phyloP scores from a whole-genome alignment of 2,113 vertebrate species.

The Nipponia nippon region DNA sequence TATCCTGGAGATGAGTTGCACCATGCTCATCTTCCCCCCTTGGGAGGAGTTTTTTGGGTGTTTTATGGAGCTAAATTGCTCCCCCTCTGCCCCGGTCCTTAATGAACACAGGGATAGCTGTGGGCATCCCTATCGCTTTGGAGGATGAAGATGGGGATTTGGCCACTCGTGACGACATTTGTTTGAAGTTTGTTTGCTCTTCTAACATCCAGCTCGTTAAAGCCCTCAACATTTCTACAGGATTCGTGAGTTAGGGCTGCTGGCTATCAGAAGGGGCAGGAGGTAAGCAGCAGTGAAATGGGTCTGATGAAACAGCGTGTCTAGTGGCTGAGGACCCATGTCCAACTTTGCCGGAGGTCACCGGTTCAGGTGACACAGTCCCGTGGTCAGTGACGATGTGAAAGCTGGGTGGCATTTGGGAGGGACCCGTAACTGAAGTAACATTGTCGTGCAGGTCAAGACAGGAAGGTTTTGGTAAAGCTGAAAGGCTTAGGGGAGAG shows the following conservation, averaged over 20 bases:
- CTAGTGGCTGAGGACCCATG: neutral
- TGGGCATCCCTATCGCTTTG: accelerated
- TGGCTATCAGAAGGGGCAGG: neutral
- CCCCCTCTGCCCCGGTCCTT: neutral
- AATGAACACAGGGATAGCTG: neutral
- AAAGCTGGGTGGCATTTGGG: neutral
- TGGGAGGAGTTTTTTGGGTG: neutral
- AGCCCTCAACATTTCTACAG: neutral
- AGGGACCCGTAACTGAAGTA: neutral
- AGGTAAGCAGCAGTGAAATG: neutral
- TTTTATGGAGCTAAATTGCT: neutral
- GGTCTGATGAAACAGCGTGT: neutral
- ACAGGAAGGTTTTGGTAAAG: neutral
- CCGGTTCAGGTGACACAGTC: neutral
- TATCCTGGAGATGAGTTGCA: neutral
- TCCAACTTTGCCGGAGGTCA: neutral
- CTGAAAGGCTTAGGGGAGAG: neutral
- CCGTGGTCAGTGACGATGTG: accelerated
- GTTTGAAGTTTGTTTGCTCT: neutral
- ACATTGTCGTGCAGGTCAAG: neutral
- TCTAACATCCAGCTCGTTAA: neutral
- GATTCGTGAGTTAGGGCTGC: neutral
- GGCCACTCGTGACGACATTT: neutral
- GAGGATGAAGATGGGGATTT: neutral
- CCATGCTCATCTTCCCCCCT: accelerated